Conservation (phyloP, 2,113 vertebrate species). For the Aepyceros melampus region DNA sequence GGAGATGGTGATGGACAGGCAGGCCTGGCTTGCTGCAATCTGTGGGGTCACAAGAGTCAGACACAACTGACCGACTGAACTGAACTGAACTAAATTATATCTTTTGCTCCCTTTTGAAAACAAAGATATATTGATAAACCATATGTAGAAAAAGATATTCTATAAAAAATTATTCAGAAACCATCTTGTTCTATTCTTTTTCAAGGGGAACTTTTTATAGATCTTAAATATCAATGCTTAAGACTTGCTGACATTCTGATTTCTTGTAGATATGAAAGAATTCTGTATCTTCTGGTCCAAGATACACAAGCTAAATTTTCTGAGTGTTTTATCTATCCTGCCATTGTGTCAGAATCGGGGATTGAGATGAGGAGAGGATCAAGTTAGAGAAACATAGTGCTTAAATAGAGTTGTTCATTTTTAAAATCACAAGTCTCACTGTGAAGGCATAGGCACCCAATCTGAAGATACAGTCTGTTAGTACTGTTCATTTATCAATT, state of each 20-base stretch:
- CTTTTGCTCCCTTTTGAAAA: neutral
- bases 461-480: neutral
- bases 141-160: neutral
- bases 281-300: neutral
- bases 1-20: neutral
- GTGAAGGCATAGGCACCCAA: neutral
- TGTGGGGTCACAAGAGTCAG: rapidly evolving
- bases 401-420: neutral
- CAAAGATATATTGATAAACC: neutral
- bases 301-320: neutral
- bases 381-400: neutral
- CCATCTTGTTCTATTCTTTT: neutral
- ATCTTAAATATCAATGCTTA: neutral
- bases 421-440: neutral
- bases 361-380: neutral
- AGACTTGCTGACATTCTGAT: neutral
- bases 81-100: neutral
- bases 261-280: neutral
- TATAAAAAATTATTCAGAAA: neutral
- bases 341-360: neutral
- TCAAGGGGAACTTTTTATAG: neutral
- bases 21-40: neutral
- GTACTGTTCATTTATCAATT: neutral
- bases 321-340: neutral
- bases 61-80: rapidly evolving